phyloP scores from a whole-genome alignment of 2,888 invertebrate species.

The Acrobasis repandana region DNA sequence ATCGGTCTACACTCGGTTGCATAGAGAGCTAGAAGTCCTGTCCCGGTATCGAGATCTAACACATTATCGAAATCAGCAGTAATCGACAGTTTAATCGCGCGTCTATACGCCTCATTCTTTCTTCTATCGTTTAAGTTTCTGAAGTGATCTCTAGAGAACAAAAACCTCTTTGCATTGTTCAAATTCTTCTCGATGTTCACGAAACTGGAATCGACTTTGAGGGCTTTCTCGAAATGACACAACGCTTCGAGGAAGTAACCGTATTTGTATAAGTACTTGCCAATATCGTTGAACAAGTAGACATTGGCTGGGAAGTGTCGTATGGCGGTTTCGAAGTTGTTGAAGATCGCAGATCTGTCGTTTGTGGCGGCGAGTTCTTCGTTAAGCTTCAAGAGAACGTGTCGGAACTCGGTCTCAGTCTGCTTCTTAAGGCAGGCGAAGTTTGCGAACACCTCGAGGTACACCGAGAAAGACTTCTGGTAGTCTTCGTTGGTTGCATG shows the following conservation, averaged over 20 bases:
- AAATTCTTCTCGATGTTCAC: constrained; percentile 42
- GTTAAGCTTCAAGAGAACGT: not conserved
- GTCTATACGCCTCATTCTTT: not conserved
- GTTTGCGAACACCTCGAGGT: not conserved
- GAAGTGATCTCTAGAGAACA: not conserved
- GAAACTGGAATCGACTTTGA: constrained; percentile 65
- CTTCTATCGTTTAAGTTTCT: not conserved
- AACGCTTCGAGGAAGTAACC: constrained; percentile 73
- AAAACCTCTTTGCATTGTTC: not conserved
- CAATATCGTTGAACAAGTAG: constrained; percentile 18
- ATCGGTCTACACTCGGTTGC: not conserved
- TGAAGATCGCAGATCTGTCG: not conserved
- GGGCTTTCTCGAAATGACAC: constrained; percentile 71
- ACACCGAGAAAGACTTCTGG: not conserved
- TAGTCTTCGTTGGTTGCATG: not conserved
- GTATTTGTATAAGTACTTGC: constrained; percentile 52
- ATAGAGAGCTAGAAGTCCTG: not conserved
- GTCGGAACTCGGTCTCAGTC: not conserved
- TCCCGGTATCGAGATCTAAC: not conserved
- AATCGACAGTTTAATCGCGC: not conserved
- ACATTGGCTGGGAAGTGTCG: constrained; percentile 7
- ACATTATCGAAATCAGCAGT: not conserved
- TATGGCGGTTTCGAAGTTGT: constrained; percentile 7
- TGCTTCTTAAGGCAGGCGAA: not conserved
- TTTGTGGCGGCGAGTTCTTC: not conserved